Conservation (phyloP, 2,888 invertebrate genomes). For the Nymphalis urticae region DNA sequence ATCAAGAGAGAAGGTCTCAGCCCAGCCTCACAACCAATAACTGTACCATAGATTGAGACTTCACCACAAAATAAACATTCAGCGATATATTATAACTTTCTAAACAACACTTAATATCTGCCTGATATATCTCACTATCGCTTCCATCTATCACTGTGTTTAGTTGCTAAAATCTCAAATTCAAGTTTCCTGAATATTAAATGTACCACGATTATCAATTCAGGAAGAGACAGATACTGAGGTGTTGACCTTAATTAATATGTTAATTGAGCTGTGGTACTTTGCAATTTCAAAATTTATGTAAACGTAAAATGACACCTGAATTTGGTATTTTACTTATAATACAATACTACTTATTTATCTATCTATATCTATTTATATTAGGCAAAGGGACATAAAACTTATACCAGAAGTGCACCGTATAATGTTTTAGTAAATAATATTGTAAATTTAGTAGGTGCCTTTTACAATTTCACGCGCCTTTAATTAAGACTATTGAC, state of each 20-base stretch:
- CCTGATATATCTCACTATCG: background rate
- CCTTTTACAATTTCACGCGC: too few species aligned
- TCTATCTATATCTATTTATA: background rate
- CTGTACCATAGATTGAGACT: too few species aligned
- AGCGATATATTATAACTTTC: too few species aligned
- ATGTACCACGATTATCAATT: slow-evolving; percentile 30
- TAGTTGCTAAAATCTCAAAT: slow-evolving; percentile 23
- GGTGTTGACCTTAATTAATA: slow-evolving; percentile 41
- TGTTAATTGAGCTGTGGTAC: slow-evolving; percentile 38
- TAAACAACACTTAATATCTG: too few species aligned
- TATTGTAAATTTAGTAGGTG: too few species aligned
- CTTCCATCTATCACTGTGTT: slow-evolving; percentile 16
- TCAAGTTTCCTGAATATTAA: slow-evolving; percentile 36
- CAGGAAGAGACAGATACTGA: slow-evolving; percentile 31
- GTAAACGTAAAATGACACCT: slow-evolving; percentile 9
- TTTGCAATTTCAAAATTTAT: slow-evolving; percentile 27
- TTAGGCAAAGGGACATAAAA: background rate
- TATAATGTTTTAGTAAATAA: too few species aligned
- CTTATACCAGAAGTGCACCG: too few species aligned
- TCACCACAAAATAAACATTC: too few species aligned
- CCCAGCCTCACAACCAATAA: too few species aligned
- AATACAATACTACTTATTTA: slow-evolving; percentile 1
- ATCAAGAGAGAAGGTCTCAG: too few species aligned
- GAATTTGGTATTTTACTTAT: slow-evolving; percentile 18
- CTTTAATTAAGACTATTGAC: too few species aligned